Percentiles rank a stretch among this genome's conserved stretches.
phyloP scores from a whole-genome alignment of 2,888 invertebrate genomes.

The Macropis europaea region DNA sequence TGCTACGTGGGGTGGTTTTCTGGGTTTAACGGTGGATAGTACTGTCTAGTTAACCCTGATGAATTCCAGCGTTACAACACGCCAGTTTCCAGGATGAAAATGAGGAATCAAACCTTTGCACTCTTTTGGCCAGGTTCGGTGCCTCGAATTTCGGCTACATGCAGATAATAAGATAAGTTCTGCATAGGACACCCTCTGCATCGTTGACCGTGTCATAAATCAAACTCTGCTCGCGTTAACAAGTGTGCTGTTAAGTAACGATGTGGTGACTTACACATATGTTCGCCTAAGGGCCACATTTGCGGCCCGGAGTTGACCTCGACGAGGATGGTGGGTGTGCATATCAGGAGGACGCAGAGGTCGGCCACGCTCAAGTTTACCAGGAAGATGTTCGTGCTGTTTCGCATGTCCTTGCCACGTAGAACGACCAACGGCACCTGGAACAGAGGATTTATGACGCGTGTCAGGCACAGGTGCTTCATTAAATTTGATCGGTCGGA shows the following conservation, averaged over 20 bases:
- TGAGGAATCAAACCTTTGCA: too few relatives aligned
- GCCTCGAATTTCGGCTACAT: too few relatives aligned
- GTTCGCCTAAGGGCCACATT: slow-evolving; percentile 94
- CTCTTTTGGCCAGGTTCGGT: too few relatives aligned
- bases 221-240: slow-evolving; percentile 4
- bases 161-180: too few relatives aligned
- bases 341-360: slow-evolving; percentile 93
- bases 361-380: slow-evolving; percentile 96
- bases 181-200: too few relatives aligned
- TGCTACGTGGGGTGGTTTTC: too few relatives aligned
- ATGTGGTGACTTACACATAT: slow-evolving; percentile 95
- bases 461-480: neutral
- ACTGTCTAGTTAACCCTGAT: too few relatives aligned
- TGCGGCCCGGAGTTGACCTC: slow-evolving; percentile 95
- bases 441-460: neutral
- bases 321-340: slow-evolving; percentile 96
- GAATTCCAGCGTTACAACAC: too few relatives aligned
- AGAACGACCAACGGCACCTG: slow-evolving; percentile 90
- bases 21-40: too few relatives aligned
- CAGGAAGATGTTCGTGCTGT: slow-evolving; percentile 96
- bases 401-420: slow-evolving; percentile 95
- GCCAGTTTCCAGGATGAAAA: too few relatives aligned
- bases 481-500: neutral
- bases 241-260: too few relatives aligned
- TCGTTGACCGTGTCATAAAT: too few relatives aligned